Evolutionary conservation across 2,797 vertebrate genomes (phyloP).

Genomic region (Channa striata): DNA sequence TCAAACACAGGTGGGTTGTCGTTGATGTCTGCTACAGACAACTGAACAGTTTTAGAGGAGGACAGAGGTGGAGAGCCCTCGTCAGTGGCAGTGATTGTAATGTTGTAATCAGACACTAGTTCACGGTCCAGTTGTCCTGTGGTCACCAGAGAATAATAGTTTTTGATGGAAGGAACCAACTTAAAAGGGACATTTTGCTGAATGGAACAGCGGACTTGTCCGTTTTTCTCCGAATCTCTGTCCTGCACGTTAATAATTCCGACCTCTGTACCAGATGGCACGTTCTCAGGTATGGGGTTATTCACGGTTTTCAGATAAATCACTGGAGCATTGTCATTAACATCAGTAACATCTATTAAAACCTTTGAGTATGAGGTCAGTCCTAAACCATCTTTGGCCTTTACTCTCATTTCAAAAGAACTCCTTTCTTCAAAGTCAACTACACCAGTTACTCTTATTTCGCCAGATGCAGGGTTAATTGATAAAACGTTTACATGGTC

Average conservation of each 20-base stretch:
- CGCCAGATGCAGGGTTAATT: slow-evolving; percentile 38
- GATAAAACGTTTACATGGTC: slow-evolving; percentile 31
- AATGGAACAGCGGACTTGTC: slow-evolving; percentile 78
- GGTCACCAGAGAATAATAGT: slow-evolving; percentile 83
- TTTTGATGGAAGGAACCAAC: slow-evolving; percentile 82
- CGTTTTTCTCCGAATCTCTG: slow-evolving; percentile 80
- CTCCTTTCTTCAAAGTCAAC: slow-evolving; percentile 16
- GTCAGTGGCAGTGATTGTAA: slow-evolving; percentile 73
- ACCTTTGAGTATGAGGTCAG: slow-evolving; percentile 64
- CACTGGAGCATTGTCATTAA: slow-evolving; percentile 79
- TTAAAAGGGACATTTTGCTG: slow-evolving; percentile 81
- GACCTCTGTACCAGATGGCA: slow-evolving; percentile 69
- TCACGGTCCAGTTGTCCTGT: slow-evolving; percentile 74
- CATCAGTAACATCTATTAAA: slow-evolving; percentile 65
- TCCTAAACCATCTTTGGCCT: slow-evolving; percentile 74
- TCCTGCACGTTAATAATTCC: slow-evolving; percentile 81
- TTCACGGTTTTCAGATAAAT: slow-evolving; percentile 79
- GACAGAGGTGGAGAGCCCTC: slow-evolving; percentile 73
- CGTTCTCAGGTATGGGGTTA: slow-evolving; percentile 79
- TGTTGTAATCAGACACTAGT: slow-evolving; percentile 66
- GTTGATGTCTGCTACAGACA: slow-evolving; percentile 67
- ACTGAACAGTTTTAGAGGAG: slow-evolving; percentile 58
- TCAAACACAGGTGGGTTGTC: slow-evolving; percentile 72
- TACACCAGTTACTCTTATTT: slow-evolving; percentile 34
- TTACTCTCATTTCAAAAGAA: neutral